phyloP scores from a whole-genome alignment of 2,888 invertebrate species.

The Dicranocentrus wangi region DNA sequence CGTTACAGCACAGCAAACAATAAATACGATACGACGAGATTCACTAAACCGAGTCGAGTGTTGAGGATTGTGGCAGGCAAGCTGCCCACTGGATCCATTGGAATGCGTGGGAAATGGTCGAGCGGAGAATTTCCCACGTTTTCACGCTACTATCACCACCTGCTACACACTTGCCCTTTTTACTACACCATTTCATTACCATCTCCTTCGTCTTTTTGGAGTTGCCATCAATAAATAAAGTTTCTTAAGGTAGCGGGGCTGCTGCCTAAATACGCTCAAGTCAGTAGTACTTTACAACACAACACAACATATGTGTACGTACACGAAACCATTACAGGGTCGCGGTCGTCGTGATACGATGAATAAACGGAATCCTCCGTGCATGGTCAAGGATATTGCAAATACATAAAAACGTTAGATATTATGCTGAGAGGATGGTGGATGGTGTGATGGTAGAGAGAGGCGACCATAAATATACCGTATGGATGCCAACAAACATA shows the following conservation, averaged over 20 bases:
- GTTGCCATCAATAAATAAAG: slow-evolving; percentile 16
- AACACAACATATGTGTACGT: background rate
- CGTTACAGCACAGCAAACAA: slow-evolving; percentile 28
- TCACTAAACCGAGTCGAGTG: slow-evolving; percentile 48
- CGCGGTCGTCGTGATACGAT: background rate
- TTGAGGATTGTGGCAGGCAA: slow-evolving; percentile 66
- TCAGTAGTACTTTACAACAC: too few relatives aligned
- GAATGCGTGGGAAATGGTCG: slow-evolving; percentile 69
- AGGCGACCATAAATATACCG: too few relatives aligned
- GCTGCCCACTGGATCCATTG: slow-evolving; percentile 63
- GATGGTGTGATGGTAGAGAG: background rate
- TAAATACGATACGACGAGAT: slow-evolving; percentile 6
- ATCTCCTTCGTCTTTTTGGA: slow-evolving; percentile 19
- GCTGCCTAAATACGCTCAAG: background rate
- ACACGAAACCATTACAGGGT: too few relatives aligned
- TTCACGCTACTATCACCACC: slow-evolving; percentile 66
- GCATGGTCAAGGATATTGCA: slow-evolving; percentile 22
- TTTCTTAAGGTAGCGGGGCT: slow-evolving; percentile 7
- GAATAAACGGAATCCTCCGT: background rate
- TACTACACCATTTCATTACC: slow-evolving; percentile 19
- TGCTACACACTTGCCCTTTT: slow-evolving; percentile 68
- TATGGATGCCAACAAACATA: background rate
- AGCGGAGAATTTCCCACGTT: slow-evolving; percentile 67
- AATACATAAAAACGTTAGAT: background rate
- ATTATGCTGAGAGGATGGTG: background rate